Evolutionary conservation across 2,797 vertebrate genomes (phyloP), one percentile per base, ranked within the genome.

Genomic region (Parotocinclus haroldoi): DNA sequence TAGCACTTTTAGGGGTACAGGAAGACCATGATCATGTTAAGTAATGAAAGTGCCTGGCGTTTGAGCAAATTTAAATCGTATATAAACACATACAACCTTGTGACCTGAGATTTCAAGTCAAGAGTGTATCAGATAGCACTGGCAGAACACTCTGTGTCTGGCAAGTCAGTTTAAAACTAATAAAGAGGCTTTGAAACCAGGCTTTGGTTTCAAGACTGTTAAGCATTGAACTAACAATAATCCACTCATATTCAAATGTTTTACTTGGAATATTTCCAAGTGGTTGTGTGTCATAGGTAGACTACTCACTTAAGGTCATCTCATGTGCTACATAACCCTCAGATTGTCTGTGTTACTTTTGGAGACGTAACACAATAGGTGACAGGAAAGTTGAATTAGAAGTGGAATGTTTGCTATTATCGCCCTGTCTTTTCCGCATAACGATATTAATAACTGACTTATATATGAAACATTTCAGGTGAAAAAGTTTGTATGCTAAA

Each of bases 391-490:
- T 58, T 76, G 65, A 77, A 81, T 62, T 70, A 57, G 67, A 69
- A 75, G 68, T 63, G 68, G 65, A 75, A 63, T 81, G 78, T 83
- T 72, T 87, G 84, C 78, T 76, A 76, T 82, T 63, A 81, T 86
- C 82, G 77, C n/a, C 71, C 39, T 63, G 78, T 70, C 69, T 46
- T 57, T 76, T 76, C 60, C 52, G 59, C 58, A 74, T 77, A 66
- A 79, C 75, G 75, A 81, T 76, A 72, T 76, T 72, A 64, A 81
- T 64, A 80, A 80, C 63, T 78, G 79, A 82, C 37, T 73, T 64
- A 84, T 83, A 78, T 37, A 75, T 78, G 79, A 84, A 84, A 78
- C 86, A 83, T 88, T 85, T 88, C 83, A 50, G 40, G 19, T 63
- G 18, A 69, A 53, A 64, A 44, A 72, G 56, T 58, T 19, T 79